Evolutionary conservation across 2,113 vertebrate genomes (phyloP).

Genomic region (Cnemophilus loriae): DNA sequence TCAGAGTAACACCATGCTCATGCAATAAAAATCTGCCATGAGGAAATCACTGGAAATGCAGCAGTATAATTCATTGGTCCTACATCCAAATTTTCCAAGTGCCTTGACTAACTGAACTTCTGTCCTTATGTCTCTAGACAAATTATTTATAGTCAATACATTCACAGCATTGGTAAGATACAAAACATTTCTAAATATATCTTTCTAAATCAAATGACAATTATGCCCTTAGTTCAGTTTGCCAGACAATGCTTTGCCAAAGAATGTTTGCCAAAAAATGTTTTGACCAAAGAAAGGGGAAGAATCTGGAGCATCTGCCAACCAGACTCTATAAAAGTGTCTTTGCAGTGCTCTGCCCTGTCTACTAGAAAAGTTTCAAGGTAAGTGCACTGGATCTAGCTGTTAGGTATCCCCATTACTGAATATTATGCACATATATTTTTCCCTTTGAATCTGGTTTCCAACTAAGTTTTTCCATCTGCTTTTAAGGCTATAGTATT

Average conservation of each 20-base stretch:
- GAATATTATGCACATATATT: background rate
- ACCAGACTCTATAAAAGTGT: constrained; percentile 72
- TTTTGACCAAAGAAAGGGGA: constrained; percentile 70
- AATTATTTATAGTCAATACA: constrained; percentile 76
- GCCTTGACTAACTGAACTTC: constrained; percentile 16
- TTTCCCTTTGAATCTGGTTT: background rate
- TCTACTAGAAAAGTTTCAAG: constrained; percentile 59
- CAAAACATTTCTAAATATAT: constrained; percentile 78
- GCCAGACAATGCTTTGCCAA: constrained; percentile 76
- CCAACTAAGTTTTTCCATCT: background rate
- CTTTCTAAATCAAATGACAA: constrained; percentile 59
- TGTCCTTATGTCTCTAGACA: constrained; percentile 26
- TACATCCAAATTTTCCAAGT: constrained; percentile 40
- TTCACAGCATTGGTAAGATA: constrained; percentile 72
- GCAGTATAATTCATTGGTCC: background rate
- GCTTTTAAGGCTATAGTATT: background rate
- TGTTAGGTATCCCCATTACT: background rate
- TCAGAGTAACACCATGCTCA: background rate
- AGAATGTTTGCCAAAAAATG: constrained; percentile 58
- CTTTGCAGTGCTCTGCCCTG: constrained; percentile 53
- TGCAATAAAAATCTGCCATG: background rate
- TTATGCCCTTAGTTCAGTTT: constrained; percentile 65
- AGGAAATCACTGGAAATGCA: background rate
- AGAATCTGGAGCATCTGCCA: constrained; percentile 64
- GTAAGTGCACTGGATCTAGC: constrained; percentile 58